These are phyloP conservation scores for Adrianichthys oophorus DNA, from an alignment of 2,797 vertebrate genomes.

Conservation along the genomic window DNA sequence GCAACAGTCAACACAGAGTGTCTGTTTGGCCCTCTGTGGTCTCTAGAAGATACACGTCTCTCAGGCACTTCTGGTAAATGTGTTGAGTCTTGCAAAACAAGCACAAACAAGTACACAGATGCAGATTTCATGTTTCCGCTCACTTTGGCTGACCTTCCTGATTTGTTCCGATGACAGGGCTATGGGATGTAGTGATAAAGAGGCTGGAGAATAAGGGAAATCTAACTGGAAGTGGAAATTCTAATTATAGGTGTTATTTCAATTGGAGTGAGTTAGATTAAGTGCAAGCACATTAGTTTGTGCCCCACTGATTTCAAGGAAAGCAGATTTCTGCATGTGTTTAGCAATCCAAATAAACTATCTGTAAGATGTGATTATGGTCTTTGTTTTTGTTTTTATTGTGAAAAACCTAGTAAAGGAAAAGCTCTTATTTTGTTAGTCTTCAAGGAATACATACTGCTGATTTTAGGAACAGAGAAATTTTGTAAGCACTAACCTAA, in stretches of 20 bases:
- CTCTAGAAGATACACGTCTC: slow-evolving; percentile 45
- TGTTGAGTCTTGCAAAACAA: slow-evolving; percentile 18
- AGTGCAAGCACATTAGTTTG: not conserved
- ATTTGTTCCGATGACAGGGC: slow-evolving; percentile 49
- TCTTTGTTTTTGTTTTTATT: slow-evolving; percentile 5
- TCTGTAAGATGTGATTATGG: slow-evolving; percentile 25
- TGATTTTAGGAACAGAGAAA: slow-evolving; percentile 25
- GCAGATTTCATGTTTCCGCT: slow-evolving; percentile 41
- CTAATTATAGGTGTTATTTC: slow-evolving; percentile 29
- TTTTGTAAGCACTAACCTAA: slow-evolving; percentile 10
- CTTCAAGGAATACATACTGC: slow-evolving; percentile 29
- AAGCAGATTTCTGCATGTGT: slow-evolving; percentile 15
- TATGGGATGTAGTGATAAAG: slow-evolving; percentile 33
- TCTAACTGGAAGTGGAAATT: slow-evolving; percentile 29
- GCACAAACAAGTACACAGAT: slow-evolving; percentile 19
- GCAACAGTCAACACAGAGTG: slow-evolving; percentile 14
- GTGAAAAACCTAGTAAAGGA: slow-evolving; percentile 60
- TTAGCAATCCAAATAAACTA: not conserved
- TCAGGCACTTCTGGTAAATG: slow-evolving; percentile 16
- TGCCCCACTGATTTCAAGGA: slow-evolving; percentile 35
- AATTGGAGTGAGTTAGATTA: slow-evolving; percentile 25
- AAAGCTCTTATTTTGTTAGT: slow-evolving; percentile 47
- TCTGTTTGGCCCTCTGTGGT: slow-evolving; percentile 28
- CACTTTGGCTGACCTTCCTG: slow-evolving; percentile 47
- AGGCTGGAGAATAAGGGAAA: slow-evolving; percentile 28